phyloP scores from a whole-genome alignment of 2,797 vertebrate genomes.

The Numenius phaeopus region DNA sequence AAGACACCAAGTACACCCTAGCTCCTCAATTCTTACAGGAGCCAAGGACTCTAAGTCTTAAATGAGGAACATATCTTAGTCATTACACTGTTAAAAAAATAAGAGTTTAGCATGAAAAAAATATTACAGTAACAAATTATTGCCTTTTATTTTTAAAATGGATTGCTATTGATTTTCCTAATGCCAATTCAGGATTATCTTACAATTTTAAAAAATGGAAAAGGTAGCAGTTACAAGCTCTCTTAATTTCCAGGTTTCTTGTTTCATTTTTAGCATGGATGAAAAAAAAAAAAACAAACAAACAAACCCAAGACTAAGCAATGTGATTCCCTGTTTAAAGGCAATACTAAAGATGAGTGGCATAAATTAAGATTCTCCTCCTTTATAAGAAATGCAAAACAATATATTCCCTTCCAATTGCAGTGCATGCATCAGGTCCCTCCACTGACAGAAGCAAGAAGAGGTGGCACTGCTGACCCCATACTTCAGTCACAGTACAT shows the following conservation, averaged over 20 bases:
- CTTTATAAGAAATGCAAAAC: background rate
- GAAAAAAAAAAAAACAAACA: background rate
- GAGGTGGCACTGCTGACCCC: background rate
- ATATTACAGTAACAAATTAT: slow-evolving; percentile 59
- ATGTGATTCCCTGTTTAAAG: background rate
- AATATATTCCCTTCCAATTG: background rate
- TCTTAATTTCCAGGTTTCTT: background rate
- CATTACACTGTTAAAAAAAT: slow-evolving; percentile 2
- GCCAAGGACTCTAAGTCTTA: background rate
- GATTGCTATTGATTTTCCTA: background rate
- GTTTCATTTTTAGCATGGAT: background rate
- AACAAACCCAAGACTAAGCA: background rate
- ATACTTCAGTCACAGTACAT: background rate
- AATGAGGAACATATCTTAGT: slow-evolving; percentile 14
- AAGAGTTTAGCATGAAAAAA: background rate
- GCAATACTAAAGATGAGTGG: background rate
- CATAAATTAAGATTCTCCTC: background rate
- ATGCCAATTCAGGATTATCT: background rate
- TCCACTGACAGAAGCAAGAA: background rate
- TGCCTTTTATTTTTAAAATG: slow-evolving; percentile 43
- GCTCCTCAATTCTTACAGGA: background rate
- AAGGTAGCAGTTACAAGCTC: background rate
- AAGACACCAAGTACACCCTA: background rate
- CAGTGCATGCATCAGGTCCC: background rate
- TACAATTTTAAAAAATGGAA: background rate